Evolutionary conservation across 1,140 invertebrate species (phyloP).

Genomic region (Zaprionus nigranus): DNA sequence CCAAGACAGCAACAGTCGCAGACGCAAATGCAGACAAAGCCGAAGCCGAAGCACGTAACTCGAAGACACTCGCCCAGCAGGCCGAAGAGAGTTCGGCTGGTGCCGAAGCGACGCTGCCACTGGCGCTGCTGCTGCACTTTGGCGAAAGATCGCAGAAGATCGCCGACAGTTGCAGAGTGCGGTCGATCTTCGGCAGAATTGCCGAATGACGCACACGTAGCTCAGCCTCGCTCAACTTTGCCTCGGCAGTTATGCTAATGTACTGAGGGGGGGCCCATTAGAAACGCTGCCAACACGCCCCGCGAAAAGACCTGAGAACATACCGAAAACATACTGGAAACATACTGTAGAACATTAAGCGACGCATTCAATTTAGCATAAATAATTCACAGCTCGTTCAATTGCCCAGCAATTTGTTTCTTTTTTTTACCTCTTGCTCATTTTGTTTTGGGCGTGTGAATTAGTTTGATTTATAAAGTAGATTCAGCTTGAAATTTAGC

Average conservation of each 20-base stretch:
- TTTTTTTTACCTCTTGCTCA: conserved; percentile 16
- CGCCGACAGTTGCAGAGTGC: conserved; percentile 15
- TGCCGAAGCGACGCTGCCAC: not conserved
- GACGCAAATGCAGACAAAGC: not conserved
- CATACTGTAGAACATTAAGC: conserved; percentile 6
- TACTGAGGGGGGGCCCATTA: conserved; percentile 18
- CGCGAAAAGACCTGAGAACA: conserved; percentile 13
- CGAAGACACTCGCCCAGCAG: not conserved
- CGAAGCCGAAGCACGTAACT: not conserved
- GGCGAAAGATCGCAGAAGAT: conserved; percentile 11
- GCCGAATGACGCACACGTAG: conserved; percentile 37
- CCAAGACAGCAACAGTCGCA: conserved; percentile 62
- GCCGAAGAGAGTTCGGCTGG: conserved; percentile 7
- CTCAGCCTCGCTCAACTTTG: not conserved
- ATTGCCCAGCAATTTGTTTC: conserved; percentile 48
- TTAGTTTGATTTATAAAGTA: conserved; percentile 63
- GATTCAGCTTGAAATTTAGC: conserved; percentile 12
- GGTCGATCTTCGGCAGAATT: conserved; percentile 26
- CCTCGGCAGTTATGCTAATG: conserved; percentile 40
- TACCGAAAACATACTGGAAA: conserved; percentile 10
- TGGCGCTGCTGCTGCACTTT: not conserved
- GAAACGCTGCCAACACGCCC: conserved; percentile 35
- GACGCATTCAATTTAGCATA: conserved; percentile 46
- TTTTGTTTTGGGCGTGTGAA: conserved; percentile 73
- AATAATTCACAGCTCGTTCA: conserved; percentile 57